A percentile compares a stretch with the other conserved stretches of the same genome.
These are phyloP conservation scores for Leucophenga maculata DNA, from an alignment of 2,888 invertebrate genomes.

Conservation along the genomic window DNA sequence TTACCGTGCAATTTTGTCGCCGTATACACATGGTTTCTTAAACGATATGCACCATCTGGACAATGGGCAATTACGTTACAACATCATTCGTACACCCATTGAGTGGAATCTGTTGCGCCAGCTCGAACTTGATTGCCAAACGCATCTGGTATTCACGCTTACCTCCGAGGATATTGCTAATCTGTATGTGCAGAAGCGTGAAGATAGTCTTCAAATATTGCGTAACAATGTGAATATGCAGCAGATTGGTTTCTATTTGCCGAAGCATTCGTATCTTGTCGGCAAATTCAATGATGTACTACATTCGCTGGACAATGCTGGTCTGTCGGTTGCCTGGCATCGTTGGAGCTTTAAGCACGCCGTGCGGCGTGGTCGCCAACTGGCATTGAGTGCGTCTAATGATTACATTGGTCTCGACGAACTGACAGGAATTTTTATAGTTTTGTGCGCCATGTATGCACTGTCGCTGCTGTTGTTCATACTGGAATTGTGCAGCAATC, in stretches of 20 bases:
- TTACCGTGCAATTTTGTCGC: slow-evolving; percentile 41
- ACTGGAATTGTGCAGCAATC: slow-evolving; percentile 21
- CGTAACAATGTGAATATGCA: slow-evolving; percentile 42
- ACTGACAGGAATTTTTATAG: slow-evolving; percentile 42
- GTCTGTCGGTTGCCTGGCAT: slow-evolving; percentile 50
- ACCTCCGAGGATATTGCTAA: background rate
- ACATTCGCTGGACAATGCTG: slow-evolving; percentile 49
- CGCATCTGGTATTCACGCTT: background rate
- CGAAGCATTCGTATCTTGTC: slow-evolving; percentile 57
- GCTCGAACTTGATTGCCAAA: background rate
- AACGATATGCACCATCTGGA: slow-evolving; percentile 24
- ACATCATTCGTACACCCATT: background rate
- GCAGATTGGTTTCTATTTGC: slow-evolving; percentile 51
- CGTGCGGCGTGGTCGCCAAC: too few species aligned
- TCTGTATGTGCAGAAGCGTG: background rate
- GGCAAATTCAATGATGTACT: slow-evolving; percentile 53
- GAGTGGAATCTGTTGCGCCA: background rate
- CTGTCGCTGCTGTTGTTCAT: slow-evolving; percentile 35
- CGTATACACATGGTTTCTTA: background rate
- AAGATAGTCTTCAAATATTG: slow-evolving; percentile 41
- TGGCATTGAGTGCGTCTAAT: background rate
- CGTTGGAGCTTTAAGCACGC: slow-evolving; percentile 35
- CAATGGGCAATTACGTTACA: background rate
- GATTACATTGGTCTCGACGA: slow-evolving; percentile 37
- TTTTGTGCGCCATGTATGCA: slow-evolving; percentile 28